These are phyloP conservation scores for Euphonia xanthogaster DNA, from an alignment of 2,797 vertebrate species.

Conservation along the genomic window DNA sequence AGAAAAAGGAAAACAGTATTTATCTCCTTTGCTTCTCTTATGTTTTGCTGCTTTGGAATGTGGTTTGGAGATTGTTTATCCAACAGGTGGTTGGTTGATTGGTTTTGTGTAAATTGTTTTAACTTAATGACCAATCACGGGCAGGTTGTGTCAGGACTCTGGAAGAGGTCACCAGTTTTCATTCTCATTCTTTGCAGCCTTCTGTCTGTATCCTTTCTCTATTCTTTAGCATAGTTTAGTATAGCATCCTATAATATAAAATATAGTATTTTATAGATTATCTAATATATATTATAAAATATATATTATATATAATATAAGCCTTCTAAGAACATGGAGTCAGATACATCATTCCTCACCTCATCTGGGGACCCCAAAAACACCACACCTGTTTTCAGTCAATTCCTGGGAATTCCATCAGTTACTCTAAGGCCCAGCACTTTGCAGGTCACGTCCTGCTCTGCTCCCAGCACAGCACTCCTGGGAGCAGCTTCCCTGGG, in stretches of 20 bases:
- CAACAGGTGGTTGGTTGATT: neutral
- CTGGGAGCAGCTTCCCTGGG: neutral
- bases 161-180: neutral
- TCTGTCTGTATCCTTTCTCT: neutral
- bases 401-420: neutral
- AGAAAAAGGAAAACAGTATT: no score
- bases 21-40: neutral
- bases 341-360: no score
- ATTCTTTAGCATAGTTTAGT: neutral
- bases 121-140: neutral
- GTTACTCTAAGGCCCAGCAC: rapidly evolving
- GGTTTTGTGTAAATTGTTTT: neutral
- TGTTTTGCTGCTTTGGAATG: neutral
- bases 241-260: neutral
- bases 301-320: no score
- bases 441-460: rapidly evolving
- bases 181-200: neutral
- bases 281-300: no score
- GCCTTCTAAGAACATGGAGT: no score
- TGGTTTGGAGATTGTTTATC: neutral
- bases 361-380: no score
- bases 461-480: neutral
- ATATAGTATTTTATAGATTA: no score
- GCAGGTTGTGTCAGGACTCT: neutral
- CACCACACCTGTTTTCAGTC: no score